Conservation (phyloP, 2,888 invertebrate genomes). For the Parnassius mnemosyne region DNA sequence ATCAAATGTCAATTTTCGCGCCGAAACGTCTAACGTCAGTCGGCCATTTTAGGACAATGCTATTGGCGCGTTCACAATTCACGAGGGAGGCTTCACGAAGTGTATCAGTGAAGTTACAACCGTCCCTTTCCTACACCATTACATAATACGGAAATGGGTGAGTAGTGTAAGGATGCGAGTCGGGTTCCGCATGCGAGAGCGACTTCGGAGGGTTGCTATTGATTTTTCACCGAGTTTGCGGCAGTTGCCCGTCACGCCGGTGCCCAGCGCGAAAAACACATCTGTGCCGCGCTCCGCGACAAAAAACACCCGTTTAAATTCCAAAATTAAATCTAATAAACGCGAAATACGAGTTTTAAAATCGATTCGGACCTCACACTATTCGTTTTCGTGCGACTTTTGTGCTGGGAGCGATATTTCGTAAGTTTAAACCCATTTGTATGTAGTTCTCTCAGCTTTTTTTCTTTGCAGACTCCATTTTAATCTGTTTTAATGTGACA, state of each 20-base stretch:
- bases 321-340: slow-evolving; percentile 44
- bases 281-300: slow-evolving; percentile 66
- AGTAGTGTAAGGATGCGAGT: slow-evolving; percentile 63
- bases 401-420: slow-evolving; percentile 64
- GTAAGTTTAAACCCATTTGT: slow-evolving; percentile 54
- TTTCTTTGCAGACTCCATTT: slow-evolving; percentile 48
- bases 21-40: slow-evolving; percentile 74
- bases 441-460: slow-evolving; percentile 42
- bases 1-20: slow-evolving; percentile 73
- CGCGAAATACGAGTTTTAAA: slow-evolving; percentile 35
- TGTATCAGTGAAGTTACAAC: slow-evolving; percentile 45
- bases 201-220: slow-evolving; percentile 67
- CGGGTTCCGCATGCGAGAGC: slow-evolving; percentile 74
- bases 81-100: slow-evolving; percentile 53
- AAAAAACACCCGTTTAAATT: slow-evolving; percentile 50
- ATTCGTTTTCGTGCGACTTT: slow-evolving; percentile 50
- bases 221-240: slow-evolving; percentile 76
- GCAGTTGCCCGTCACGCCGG: slow-evolving; percentile 75
- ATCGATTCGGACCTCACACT: slow-evolving; percentile 33
- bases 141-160: slow-evolving; percentile 77
- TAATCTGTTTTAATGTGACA: slow-evolving; percentile 50
- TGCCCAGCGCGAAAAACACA: slow-evolving; percentile 74
- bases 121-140: slow-evolving; percentile 60
- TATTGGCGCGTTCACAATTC: slow-evolving; percentile 52
- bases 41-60: slow-evolving; percentile 58